Evolutionary conservation across 2,113 vertebrate genomes (phyloP), one percentile per base, ranked within the genome.

Genomic region (Nannospalax galili): DNA sequence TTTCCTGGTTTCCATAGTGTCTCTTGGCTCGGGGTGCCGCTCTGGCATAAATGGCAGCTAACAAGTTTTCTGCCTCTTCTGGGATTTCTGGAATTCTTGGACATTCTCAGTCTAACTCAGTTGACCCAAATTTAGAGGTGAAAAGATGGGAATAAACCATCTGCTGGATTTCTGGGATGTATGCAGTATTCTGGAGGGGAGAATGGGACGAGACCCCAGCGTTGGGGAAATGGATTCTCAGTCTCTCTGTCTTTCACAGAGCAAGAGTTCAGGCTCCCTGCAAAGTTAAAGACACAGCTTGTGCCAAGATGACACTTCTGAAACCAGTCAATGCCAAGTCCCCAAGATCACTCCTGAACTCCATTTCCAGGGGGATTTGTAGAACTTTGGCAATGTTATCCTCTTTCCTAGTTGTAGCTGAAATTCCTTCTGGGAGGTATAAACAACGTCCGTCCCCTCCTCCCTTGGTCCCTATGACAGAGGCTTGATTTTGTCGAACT

Each of bases 81-180:
- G 9, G 58, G 30, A 37, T 48, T 74, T 84, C 88, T 91, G 95
- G 90, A 90, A n/a, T 70, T 90, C 80, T 19, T 77, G 93, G 92
- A 22, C 37, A 32, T 42, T 72, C 42, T 86, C 73, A 22, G 40
- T 73, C 30, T 65, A 30, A 37, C 11, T 20, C 56, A 48, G 56
- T 16, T 26, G 91, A 74, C 37, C 4, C 22, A 84, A 70, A 40
- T 19, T 73, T 16, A 37, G 84, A 77, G 62, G 45, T 17, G 52
- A 72, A 70, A 73, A 75, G 24, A 32, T 65, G n/a, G 37, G 52
- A 37, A 1, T 8, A 1, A 65, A 17, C 48, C 48, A 69, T 14
- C 26, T 9, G 24, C 42, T 26, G 73, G 28, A n/a, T 45, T 70
- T 74, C 28, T 2, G 11, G 64, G 20, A 5, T 10, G 1, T 32